Conservation (phyloP, 1,140 invertebrate species). For the Aphaenogaster ashmeadi region DNA sequence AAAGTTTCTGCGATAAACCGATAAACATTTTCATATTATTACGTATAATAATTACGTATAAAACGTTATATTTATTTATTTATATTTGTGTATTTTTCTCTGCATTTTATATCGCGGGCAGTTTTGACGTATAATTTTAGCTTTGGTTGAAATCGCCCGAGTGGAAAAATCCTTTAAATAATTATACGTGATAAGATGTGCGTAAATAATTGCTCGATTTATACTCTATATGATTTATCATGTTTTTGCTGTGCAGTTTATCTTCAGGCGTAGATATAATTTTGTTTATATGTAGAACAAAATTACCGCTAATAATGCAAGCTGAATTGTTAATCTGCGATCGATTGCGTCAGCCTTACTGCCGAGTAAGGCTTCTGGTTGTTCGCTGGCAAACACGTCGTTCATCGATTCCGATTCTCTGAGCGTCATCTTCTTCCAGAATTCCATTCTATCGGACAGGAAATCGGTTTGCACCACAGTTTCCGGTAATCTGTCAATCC, state of each 20-base stretch:
- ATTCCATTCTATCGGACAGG: constrained; percentile 77
- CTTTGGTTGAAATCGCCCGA: background rate
- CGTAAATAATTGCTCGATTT: background rate
- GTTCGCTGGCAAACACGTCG: background rate
- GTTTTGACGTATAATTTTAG: constrained; percentile 4
- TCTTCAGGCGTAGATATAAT: background rate
- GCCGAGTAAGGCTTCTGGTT: no score
- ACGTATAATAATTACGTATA: background rate
- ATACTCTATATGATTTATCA: background rate
- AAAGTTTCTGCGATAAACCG: background rate
- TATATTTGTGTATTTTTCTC: background rate
- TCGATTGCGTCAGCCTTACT: background rate
- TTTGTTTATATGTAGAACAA: background rate
- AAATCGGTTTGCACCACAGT: constrained; percentile 74
- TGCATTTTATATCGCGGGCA: background rate
- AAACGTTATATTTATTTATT: background rate
- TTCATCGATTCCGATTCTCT: background rate
- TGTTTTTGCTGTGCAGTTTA: background rate
- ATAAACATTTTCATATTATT: constrained; percentile 17
- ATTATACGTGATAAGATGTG: background rate
- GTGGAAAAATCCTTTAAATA: constrained; percentile 3
- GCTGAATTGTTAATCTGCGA: no score
- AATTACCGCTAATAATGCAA: background rate
- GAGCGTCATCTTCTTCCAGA: constrained; percentile 78
- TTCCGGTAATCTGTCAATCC: constrained; percentile 71